Percentiles rank a stretch among this genome's conserved stretches.
Evolutionary conservation across 2,797 vertebrate species (phyloP).

Genomic region (Sarcoramphus papa): DNA sequence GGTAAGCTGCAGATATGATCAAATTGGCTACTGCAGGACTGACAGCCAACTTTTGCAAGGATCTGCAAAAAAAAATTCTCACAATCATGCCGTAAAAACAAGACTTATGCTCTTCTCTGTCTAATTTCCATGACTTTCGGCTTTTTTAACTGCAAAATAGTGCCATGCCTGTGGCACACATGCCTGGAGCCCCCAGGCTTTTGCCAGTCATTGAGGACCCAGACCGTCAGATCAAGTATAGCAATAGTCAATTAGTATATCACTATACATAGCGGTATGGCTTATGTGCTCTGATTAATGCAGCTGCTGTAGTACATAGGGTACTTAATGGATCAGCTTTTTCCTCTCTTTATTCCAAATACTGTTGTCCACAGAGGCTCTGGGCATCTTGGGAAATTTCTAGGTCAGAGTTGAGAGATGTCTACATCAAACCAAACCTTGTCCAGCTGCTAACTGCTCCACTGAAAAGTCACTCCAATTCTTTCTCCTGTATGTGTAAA

Average conservation of each 20-base stretch:
- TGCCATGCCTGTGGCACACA: accelerated
- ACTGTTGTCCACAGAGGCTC: neutral
- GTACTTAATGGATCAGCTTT: neutral
- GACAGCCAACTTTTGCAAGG: neutral
- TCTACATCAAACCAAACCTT: neutral
- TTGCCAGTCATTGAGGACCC: neutral
- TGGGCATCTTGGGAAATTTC: neutral
- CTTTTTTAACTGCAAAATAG: neutral
- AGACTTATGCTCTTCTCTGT: neutral
- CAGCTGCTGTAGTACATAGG: neutral
- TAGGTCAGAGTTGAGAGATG: neutral
- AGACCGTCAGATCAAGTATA: neutral
- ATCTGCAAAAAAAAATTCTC: neutral
- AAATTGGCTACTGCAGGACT: neutral
- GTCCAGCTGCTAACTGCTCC: neutral
- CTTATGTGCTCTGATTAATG: neutral
- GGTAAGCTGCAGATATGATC: neutral
- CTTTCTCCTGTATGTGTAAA: neutral
- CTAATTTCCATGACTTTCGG: neutral
- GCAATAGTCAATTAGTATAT: neutral
- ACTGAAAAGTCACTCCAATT: neutral
- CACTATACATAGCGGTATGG: accelerated
- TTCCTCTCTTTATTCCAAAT: neutral
- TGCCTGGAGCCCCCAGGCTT: neutral
- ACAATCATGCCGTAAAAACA: neutral